phyloP scores from a whole-genome alignment of 2,113 vertebrate species.

The Ivindomyrus marchei region DNA sequence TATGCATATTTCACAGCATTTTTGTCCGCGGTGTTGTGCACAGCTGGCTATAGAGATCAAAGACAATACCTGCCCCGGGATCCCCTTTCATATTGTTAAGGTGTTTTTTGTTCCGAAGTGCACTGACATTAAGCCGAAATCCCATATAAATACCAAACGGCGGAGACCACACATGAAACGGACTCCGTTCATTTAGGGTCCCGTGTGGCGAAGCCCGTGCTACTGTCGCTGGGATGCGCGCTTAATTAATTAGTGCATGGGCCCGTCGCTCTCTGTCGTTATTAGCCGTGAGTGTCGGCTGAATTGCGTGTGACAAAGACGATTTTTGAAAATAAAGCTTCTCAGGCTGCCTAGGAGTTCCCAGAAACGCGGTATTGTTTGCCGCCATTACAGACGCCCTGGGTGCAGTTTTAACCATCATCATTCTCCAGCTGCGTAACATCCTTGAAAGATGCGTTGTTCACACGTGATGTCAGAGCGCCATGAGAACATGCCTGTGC shows the following conservation, averaged over 20 bases:
- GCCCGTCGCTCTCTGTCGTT: neutral
- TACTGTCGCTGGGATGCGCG: too few relatives aligned
- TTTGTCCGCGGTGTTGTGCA: neutral
- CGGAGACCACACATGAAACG: neutral
- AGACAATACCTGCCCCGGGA: neutral
- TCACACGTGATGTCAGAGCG: neutral
- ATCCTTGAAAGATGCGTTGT: neutral
- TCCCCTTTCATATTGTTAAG: conserved; percentile 19
- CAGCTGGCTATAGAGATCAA: conserved; percentile 9
- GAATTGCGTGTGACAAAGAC: neutral
- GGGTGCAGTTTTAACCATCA: neutral
- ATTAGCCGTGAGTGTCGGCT: neutral
- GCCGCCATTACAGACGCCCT: neutral
- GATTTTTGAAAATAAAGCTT: neutral
- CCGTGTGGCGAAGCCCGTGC: neutral
- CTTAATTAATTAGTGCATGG: neutral
- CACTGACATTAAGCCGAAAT: neutral
- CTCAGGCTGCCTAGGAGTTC: neutral
- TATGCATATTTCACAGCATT: neutral
- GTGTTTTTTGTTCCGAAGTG: conserved; percentile 6
- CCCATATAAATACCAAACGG: neutral
- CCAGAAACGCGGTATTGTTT: neutral
- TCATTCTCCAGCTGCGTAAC: neutral
- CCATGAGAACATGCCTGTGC: neutral
- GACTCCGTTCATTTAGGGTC: neutral